Base-by-base conservation (phyloP, 2,797 vertebrate species). In the Rhinichthys osculus region DNA sequence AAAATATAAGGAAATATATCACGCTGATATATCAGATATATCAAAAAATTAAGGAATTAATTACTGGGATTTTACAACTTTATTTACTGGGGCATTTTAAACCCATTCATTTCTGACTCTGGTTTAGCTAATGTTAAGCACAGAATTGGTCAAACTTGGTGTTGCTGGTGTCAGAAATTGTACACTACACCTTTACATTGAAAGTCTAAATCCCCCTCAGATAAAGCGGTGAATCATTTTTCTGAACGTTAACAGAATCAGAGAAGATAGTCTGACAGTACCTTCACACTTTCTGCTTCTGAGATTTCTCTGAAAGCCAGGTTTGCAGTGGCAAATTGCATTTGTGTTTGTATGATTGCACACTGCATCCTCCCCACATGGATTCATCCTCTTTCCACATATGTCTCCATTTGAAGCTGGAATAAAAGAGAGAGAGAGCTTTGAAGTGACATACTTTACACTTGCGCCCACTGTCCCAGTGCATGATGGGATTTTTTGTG, bases 221-320 rank as follows among this genome's bases (percentile, higher is more conserved):
- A 72, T 62, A 85, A 72, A 85, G 72, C 38, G 27, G 72, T 78
- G 64, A 82, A 73, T 85, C 14, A 81, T 85, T 85, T 80, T 85
- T 57, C 27, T 23, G 69, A 73, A 70, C 17, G n/a, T 47, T 74
- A 67, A 73, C 40, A 35, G 33, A 38, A 64, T 59, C 17, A 82
- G 38, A 38, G 1, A 66, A 17, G 30, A 87, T 67, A 1, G 27
- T 79, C 0, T 85, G n/a, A 89, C 70, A 40, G 86, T 96, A 99
- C 98, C 98, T 98, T 99, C 97, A 93, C 98, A 99, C 5, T 96
- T 96, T 79, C 95, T 97, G 16, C 94, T 97, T 90, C 94, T 96
- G 73, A 93, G 95, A 91, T 97, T 97, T 92, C 97, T 98, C 92
- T 97, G 97, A 94, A 99, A 99, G 89, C 98, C 98, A 82, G 95